phyloP scores from a whole-genome alignment of 1,140 invertebrate species.

The Papilio glaucus region DNA sequence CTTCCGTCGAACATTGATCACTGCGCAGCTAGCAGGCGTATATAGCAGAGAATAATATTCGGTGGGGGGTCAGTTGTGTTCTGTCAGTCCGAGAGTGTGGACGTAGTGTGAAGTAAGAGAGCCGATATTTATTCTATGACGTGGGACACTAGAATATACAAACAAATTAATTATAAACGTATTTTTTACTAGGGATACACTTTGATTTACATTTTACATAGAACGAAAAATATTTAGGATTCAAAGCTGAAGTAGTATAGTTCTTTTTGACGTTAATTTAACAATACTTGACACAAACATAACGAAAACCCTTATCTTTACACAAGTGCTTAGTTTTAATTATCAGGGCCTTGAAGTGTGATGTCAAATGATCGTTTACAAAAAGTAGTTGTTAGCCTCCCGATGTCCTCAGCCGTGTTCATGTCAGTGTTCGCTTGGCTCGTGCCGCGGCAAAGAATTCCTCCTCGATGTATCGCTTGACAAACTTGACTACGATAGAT shows the following conservation, averaged over 20 bases:
- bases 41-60: too few species aligned
- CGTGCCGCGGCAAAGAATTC: constrained; percentile 21
- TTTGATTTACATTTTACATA: too few species aligned
- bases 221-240: too few species aligned
- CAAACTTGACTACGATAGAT: constrained; percentile 33
- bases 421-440: background rate
- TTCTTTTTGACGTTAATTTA: constrained; percentile 39
- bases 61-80: too few species aligned
- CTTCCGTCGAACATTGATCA: too few species aligned
- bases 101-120: too few species aligned
- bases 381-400: constrained; percentile 18
- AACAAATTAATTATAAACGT: too few species aligned
- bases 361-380: constrained; percentile 38
- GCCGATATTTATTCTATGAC: too few species aligned
- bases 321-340: constrained; percentile 25
- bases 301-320: constrained; percentile 22
- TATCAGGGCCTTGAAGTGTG: constrained; percentile 29
- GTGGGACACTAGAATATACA: too few species aligned
- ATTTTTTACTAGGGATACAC: too few species aligned
- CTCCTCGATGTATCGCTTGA: constrained; percentile 40
- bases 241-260: constrained; percentile 15
- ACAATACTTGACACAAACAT: constrained; percentile 36
- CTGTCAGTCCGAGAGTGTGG: too few species aligned
- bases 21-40: too few species aligned
- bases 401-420: constrained; percentile 24